These are phyloP conservation scores for Ageneiosus marmoratus DNA, from an alignment of 2,113 vertebrate genomes.

Conservation along the genomic window DNA sequence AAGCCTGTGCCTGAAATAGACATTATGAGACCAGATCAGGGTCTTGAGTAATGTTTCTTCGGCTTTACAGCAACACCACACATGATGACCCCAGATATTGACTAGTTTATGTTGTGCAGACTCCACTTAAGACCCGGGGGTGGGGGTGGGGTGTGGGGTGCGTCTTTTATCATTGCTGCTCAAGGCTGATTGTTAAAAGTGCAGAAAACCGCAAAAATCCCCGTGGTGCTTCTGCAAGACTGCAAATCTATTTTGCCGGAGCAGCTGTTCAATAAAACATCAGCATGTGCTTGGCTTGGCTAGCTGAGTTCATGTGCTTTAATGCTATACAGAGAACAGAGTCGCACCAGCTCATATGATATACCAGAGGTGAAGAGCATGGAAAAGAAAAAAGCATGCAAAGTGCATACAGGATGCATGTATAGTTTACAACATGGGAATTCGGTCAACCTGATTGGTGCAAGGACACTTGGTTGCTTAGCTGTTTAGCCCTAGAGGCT, in stretches of 20 bases:
- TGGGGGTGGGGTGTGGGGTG: neutral
- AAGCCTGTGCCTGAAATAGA: too few species aligned
- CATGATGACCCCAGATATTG: neutral
- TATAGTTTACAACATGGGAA: neutral
- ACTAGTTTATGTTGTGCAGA: conserved; percentile 21
- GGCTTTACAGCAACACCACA: neutral
- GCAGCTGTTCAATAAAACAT: conserved; percentile 32
- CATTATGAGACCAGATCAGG: neutral
- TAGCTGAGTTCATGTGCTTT: conserved; percentile 2
- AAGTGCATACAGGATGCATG: neutral
- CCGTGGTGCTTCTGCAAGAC: neutral
- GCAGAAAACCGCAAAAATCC: conserved; percentile 8
- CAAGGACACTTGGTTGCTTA: neutral
- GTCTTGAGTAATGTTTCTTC: neutral
- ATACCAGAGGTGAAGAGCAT: neutral
- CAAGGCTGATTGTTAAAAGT: conserved; percentile 17
- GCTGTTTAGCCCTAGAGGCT: too few species aligned
- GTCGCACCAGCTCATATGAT: neutral
- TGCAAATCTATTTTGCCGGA: conserved; percentile 15
- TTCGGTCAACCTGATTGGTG: neutral
- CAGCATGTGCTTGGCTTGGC: neutral
- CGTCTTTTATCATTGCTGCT: neutral
- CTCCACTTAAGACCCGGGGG: neutral
- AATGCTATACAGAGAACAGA: neutral
- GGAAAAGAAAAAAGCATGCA: neutral